phyloP scores from a whole-genome alignment of 2,113 vertebrate species.

The Syrmaticus mikado region DNA sequence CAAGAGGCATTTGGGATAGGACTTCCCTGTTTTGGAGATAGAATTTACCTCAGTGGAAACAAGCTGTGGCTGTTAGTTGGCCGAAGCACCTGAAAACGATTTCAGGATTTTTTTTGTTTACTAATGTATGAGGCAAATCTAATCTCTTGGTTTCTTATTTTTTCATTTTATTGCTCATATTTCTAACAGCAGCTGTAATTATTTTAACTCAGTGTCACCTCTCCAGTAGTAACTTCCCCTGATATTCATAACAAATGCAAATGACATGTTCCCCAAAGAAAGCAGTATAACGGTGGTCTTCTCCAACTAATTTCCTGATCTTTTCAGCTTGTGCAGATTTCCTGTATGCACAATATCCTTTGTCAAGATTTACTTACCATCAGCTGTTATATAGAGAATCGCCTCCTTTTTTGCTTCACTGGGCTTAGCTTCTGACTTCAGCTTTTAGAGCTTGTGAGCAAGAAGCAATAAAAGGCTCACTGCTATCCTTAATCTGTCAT shows the following conservation, averaged over 20 bases:
- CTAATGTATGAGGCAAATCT: not conserved
- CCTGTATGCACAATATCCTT: not conserved
- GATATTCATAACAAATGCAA: not conserved
- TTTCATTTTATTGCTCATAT: not conserved
- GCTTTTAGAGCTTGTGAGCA: not conserved
- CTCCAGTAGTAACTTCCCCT: not conserved
- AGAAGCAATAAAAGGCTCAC: not conserved
- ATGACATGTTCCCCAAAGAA: not conserved
- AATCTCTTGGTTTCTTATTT: not conserved
- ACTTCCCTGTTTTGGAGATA: not conserved
- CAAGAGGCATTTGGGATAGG: accelerated
- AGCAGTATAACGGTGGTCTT: not conserved
- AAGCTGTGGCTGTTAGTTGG: not conserved
- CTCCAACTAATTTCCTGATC: not conserved
- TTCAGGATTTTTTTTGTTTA: not conserved
- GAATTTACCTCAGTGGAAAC: not conserved
- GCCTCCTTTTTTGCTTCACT: not conserved
- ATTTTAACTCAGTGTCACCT: not conserved
- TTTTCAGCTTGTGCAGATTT: not conserved
- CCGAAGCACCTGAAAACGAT: not conserved
- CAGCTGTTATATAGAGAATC: not conserved
- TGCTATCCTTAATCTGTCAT: not conserved
- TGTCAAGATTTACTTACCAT: not conserved
- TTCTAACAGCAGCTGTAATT: not conserved
- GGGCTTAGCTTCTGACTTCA: not conserved